Evolutionary conservation across 2,113 vertebrate genomes (phyloP).

Genomic region (Chaenogobius annularis): DNA sequence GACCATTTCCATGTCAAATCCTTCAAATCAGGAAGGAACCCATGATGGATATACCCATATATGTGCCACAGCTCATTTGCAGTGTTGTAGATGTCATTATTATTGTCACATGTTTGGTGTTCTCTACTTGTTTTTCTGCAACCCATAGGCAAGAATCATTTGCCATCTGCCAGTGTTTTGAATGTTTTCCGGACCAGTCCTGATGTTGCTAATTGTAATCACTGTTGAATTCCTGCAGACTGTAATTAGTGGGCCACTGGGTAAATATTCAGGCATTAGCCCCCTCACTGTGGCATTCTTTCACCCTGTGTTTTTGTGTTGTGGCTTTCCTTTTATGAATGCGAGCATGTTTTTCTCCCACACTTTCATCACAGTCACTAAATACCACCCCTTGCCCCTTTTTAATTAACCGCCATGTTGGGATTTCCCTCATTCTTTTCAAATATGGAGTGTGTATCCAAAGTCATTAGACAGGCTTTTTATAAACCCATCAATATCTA

Average conservation of each 20-base stretch:
- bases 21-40: too few relatives aligned
- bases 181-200: slow-evolving; percentile 58
- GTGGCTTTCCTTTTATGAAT: slow-evolving; percentile 38
- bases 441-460: neutral
- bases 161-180: slow-evolving; percentile 70
- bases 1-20: too few relatives aligned
- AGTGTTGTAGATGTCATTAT: neutral
- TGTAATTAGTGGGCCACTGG: slow-evolving; percentile 64
- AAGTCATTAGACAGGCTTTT: neutral
- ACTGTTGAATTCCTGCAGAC: slow-evolving; percentile 59
- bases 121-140: neutral
- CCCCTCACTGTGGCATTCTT: slow-evolving; percentile 29
- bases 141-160: slow-evolving; percentile 12
- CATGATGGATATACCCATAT: too few relatives aligned
- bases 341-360: slow-evolving; percentile 37
- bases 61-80: too few relatives aligned
- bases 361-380: slow-evolving; percentile 48
- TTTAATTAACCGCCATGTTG: slow-evolving; percentile 25
- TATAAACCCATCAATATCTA: neutral
- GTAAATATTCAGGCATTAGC: slow-evolving; percentile 65
- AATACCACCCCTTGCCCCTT: slow-evolving; percentile 37
- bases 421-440: slow-evolving; percentile 7
- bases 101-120: neutral
- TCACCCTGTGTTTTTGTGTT: slow-evolving; percentile 23
- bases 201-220: slow-evolving; percentile 70